A percentile compares a stretch with the other conserved stretches of the same genome.
phyloP scores from a whole-genome alignment of 2,888 invertebrate species.

The Drosophila niveifrons region DNA sequence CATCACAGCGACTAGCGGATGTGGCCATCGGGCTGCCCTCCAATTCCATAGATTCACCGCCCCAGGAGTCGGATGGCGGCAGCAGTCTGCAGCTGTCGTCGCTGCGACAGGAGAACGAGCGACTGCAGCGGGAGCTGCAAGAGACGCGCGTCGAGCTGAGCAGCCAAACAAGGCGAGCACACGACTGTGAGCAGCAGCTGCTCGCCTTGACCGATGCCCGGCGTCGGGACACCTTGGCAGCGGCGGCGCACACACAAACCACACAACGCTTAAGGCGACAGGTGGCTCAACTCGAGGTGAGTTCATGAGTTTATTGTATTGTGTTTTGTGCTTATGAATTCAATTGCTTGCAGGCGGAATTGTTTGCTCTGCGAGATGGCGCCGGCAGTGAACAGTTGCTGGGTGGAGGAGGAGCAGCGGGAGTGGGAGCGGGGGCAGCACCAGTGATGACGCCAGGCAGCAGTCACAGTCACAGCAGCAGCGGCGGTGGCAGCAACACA shows the following conservation, averaged over 20 bases:
- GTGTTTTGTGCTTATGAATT: not conserved
- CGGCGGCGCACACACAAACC: conserved; percentile 88
- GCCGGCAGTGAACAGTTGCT: conserved; percentile 18
- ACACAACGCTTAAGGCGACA: conserved; percentile 90
- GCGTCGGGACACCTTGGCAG: conserved; percentile 88
- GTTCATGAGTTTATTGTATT: conserved; percentile 43
- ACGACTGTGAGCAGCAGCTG: conserved; percentile 86
- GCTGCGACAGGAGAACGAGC: conserved; percentile 83
- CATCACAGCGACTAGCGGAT: conserved; percentile 84
- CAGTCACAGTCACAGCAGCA: conserved; percentile 53
- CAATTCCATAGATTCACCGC: conserved; percentile 84
- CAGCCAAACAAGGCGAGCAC: conserved; percentile 86
- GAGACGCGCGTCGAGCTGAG: conserved; percentile 86
- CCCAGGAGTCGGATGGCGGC: conserved; percentile 69
- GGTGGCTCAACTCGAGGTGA: conserved; percentile 89
- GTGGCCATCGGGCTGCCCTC: conserved; percentile 84
- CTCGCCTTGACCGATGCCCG: conserved; percentile 85
- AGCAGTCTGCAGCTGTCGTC: conserved; percentile 65
- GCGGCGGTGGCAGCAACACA: conserved; percentile 69
- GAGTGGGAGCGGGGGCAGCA: conserved; percentile 15
- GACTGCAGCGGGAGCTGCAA: conserved; percentile 87
- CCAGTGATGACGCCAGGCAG: conserved; percentile 41
- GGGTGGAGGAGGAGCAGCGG: conserved; percentile 28
- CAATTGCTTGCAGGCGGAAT: conserved; percentile 48
- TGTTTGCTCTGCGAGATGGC: conserved; percentile 44